Base-by-base conservation (phyloP, 2,113 vertebrate genomes). In the Nerophis lumbriciformis region DNA sequence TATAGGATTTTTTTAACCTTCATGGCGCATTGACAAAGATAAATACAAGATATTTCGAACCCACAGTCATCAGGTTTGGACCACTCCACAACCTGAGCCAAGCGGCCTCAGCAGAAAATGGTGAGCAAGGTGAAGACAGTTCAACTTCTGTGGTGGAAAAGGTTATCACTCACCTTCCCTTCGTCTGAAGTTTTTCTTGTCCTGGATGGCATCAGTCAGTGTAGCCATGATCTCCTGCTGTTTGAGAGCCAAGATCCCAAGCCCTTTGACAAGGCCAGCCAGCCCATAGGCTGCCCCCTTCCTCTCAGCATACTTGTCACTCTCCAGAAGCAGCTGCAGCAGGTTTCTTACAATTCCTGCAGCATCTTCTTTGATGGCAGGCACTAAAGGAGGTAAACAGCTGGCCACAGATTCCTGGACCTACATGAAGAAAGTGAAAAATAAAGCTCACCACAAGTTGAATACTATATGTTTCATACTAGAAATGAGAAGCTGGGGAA, bases 161-260 rank as follows among this genome's bases (percentile, higher is more conserved):
- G 42, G 45, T 21, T 15, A 28, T 11, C 15, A 58, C 76, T 85
- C 69, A 99, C 97, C 97, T 69, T 99, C 97, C 78, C 96, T 90
- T 16, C 95, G 90, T 53, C 97, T 92, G 79, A 98, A 96, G 83
- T 98, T 98, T 81, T 98, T 99, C 90, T 99, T 99, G 84, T 99
- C 97, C 83, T 99, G 97, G 77, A 99, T 99, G 71, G 94, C 96
- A 5, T 99, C 95, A 0, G 95, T 99, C 59, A 99, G 85, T 0
- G 94, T 95, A 57, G 91, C 89, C 97, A 99, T 99, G 88, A 99
- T 98, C 53, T 99, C 95, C 88, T 97, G 97, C 85, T 99, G 97
- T 76, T 99, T 99, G 48, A 99, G 94, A 0, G 97, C 94, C 36
- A 99, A 91, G 82, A 99, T 99, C 38, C 97, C 97, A 6, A 99